Evolutionary conservation across 1,140 invertebrate species (phyloP).

Genomic region (Heliconius hermathena): DNA sequence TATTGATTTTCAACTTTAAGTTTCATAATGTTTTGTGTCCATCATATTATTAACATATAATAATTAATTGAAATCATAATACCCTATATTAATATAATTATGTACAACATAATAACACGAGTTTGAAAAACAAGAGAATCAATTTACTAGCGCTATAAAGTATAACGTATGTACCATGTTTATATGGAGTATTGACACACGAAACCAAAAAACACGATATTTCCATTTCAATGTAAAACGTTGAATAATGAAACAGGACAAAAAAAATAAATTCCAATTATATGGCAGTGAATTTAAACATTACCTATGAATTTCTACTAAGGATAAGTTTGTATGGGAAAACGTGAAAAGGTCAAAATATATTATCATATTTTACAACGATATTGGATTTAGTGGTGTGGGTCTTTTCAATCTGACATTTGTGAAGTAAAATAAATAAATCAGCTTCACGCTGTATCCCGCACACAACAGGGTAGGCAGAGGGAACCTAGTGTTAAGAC

Average conservation of each 20-base stretch:
- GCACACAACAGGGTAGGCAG: no score
- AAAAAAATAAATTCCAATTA: conserved; percentile 29
- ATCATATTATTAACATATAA: no score
- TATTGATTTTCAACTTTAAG: no score
- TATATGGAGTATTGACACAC: conserved; percentile 5
- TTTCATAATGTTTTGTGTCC: no score
- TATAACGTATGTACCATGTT: not conserved
- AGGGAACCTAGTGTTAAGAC: no score
- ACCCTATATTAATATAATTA: no score
- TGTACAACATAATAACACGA: not conserved
- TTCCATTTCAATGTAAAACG: conserved; percentile 12
- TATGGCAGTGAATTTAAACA: conserved; percentile 31
- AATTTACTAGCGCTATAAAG: not conserved
- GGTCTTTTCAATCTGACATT: conserved; percentile 1
- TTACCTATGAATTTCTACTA: conserved; percentile 27
- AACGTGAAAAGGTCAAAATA: conserved; percentile 30
- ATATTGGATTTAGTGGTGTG: not conserved
- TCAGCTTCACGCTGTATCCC: no score
- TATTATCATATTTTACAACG: conserved; percentile 25
- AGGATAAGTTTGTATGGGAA: conserved; percentile 24
- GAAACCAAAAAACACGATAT: conserved; percentile 10
- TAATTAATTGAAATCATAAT: no score
- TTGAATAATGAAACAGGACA: conserved; percentile 29
- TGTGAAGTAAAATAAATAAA: no score
- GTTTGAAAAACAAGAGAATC: not conserved